Conservation (phyloP, 1,140 invertebrate genomes). For the Dermatophagoides farinae region DNA sequence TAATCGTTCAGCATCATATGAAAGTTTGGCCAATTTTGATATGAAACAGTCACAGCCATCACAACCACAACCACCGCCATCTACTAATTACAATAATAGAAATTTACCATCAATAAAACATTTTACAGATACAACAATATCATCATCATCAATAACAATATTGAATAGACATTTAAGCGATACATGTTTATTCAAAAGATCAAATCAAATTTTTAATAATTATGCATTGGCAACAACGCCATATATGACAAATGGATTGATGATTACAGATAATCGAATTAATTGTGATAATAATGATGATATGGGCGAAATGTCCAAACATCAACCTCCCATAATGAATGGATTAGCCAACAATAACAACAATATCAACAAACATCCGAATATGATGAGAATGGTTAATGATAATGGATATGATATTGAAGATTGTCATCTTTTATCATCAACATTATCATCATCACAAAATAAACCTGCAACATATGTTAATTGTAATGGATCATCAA, state of each 20-base stretch:
- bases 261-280: not conserved
- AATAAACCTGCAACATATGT: not conserved
- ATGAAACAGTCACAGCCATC: not conserved
- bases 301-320: not conserved
- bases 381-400: no score
- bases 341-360: not conserved
- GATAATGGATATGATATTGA: not conserved
- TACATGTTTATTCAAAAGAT: not conserved
- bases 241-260: no score
- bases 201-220: not conserved
- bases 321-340: not conserved
- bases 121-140: not conserved
- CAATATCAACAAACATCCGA: no score
- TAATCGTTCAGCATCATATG: constrained; percentile 1
- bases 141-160: not conserved
- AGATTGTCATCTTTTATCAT: not conserved
- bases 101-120: not conserved
- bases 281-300: not conserved
- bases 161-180: not conserved
- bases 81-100: not conserved
- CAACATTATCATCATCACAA: not conserved
- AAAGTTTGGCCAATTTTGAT: not conserved
- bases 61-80: not conserved
- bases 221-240: not conserved
- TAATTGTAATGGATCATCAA: not conserved